phyloP scores from a whole-genome alignment of 2,888 invertebrate genomes.

The Leptinotarsa rubiginosa region DNA sequence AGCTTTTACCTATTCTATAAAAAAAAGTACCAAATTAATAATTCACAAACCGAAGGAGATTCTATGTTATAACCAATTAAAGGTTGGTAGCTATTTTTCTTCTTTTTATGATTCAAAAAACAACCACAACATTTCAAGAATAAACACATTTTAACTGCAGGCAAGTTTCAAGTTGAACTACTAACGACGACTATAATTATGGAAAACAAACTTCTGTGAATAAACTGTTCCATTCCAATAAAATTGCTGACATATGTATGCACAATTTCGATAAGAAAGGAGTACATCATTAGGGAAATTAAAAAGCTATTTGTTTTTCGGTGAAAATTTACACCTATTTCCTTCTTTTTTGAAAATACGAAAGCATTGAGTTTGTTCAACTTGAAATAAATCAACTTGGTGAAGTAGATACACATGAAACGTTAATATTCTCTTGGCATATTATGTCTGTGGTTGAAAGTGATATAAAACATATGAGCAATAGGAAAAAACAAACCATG shows the following conservation, averaged over 20 bases:
- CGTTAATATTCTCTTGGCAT: not conserved
- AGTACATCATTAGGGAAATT: not conserved
- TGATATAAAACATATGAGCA: not conserved
- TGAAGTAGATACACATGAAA: not conserved
- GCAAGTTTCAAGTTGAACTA: not conserved
- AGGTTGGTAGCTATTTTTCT: not conserved
- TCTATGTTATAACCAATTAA: not conserved
- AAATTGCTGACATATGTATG: not conserved
- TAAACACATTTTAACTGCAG: conserved; percentile 1
- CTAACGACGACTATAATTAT: not conserved
- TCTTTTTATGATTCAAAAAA: not conserved
- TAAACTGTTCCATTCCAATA: not conserved
- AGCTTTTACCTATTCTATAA: not conserved
- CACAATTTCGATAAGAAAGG: not conserved
- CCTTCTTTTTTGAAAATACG: no score
- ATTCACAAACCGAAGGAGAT: not conserved
- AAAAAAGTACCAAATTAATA: not conserved
- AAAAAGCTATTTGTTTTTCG: not conserved
- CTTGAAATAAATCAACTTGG: no score
- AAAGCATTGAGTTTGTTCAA: no score
- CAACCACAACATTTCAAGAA: not conserved
- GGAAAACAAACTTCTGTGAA: not conserved
- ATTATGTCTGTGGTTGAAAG: conserved; percentile 6
- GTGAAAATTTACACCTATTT: not conserved
- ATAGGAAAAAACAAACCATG: conserved; percentile 2